Conservation (phyloP, 1,140 invertebrate species). For the Ridgeia piscesae region DNA sequence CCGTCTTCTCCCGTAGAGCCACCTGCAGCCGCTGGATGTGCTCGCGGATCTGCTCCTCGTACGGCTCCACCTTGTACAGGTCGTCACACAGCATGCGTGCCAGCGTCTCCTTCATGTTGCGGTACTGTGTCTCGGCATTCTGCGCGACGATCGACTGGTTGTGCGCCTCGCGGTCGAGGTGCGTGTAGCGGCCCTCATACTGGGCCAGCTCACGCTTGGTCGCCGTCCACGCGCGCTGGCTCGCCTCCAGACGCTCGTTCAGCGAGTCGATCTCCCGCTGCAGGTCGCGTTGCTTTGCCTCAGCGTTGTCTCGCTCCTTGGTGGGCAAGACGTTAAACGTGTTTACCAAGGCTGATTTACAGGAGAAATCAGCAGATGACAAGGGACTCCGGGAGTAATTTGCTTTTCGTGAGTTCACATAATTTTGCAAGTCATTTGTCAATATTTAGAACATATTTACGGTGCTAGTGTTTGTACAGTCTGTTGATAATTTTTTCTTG, state of each 20-base stretch:
- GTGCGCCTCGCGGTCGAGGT: constrained; percentile 24
- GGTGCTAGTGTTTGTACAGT: too few relatives aligned
- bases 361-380: neutral
- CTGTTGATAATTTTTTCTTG: too few relatives aligned
- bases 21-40: constrained; percentile 36
- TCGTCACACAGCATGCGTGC: constrained; percentile 45
- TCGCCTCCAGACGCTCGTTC: constrained; percentile 49
- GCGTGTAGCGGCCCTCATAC: constrained; percentile 38
- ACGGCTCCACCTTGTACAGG: constrained; percentile 36
- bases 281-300: constrained; percentile 39
- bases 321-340: constrained; percentile 12
- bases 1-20: constrained; percentile 37
- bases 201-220: constrained; percentile 50
- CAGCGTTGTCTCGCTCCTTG: constrained; percentile 53
- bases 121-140: constrained; percentile 26
- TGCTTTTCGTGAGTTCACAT: neutral
- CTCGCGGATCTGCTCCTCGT: constrained; percentile 51
- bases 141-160: neutral
- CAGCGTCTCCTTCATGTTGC: constrained; percentile 49
- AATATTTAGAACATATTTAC: too few relatives aligned
- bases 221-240: constrained; percentile 48
- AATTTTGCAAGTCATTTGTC: neutral
- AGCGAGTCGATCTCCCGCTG: constrained; percentile 50
- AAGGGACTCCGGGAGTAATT: neutral
- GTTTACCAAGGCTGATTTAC: neutral